Conservation (phyloP, 2,888 invertebrate genomes). For the Galeruca laticollis region DNA sequence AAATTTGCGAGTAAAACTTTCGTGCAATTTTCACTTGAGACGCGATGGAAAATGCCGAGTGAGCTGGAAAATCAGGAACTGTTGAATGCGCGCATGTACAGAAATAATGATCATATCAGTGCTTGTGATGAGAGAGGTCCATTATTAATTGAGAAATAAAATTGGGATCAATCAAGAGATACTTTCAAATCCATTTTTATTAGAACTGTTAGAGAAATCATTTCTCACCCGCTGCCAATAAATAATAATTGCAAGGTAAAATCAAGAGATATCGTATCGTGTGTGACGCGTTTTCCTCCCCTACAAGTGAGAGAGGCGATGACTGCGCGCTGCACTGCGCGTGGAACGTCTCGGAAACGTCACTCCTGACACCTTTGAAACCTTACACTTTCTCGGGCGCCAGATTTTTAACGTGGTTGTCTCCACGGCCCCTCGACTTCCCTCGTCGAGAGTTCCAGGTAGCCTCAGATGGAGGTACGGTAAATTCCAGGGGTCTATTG, state of each 20-base stretch:
- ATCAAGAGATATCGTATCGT: background rate
- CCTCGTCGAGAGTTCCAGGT: no score
- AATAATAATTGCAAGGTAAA: background rate
- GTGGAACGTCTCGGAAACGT: no score
- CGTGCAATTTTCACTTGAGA: slow-evolving; percentile 8
- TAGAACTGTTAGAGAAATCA: background rate
- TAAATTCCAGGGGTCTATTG: no score
- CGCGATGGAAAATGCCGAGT: slow-evolving; percentile 12
- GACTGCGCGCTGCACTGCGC: no score
- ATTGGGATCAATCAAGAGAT: slow-evolving; percentile 1
- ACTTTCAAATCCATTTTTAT: background rate
- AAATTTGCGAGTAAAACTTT: slow-evolving; percentile 7
- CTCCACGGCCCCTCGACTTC: no score
- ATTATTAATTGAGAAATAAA: slow-evolving; percentile 8
- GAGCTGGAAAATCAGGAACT: slow-evolving; percentile 16
- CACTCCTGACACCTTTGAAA: no score
- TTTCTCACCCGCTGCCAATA: background rate
- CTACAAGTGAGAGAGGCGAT: no score
- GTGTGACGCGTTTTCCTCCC: no score
- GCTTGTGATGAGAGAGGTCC: slow-evolving; percentile 9
- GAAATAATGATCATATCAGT: slow-evolving; percentile 32
- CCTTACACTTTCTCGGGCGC: no score
- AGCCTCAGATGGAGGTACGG: no score
- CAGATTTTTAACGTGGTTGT: no score
- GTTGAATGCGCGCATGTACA: slow-evolving; percentile 28